phyloP scores from a whole-genome alignment of 2,113 vertebrate genomes.

The Aegithalos caudatus region DNA sequence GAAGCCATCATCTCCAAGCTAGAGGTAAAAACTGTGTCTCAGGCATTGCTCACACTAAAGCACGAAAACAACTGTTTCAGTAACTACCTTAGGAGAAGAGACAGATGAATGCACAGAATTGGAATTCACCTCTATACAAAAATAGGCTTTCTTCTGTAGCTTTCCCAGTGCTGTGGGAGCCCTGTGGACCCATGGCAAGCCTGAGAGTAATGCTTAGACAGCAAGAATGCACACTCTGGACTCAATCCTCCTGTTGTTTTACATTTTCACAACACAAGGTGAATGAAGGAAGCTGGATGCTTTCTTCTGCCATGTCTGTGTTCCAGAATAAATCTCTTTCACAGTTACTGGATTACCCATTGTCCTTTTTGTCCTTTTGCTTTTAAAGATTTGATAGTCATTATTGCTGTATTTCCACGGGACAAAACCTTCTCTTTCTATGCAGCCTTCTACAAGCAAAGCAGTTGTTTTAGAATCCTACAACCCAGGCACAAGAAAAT shows the following conservation, averaged over 20 bases:
- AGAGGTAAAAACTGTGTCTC: not conserved
- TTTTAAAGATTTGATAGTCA: not conserved
- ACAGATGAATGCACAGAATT: not conserved
- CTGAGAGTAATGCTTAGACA: not conserved
- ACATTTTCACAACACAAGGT: not conserved
- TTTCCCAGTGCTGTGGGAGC: not conserved
- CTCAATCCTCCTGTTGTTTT: not conserved
- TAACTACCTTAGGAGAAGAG: not conserved
- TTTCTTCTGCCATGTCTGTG: not conserved
- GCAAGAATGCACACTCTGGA: not conserved
- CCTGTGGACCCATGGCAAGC: not conserved
- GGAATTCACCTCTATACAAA: not conserved
- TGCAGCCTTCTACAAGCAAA: not conserved
- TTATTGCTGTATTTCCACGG: not conserved
- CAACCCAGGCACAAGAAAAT: not conserved
- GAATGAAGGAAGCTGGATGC: not conserved
- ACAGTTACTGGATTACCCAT: not conserved
- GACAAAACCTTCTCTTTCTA: not conserved
- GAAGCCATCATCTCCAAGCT: not conserved
- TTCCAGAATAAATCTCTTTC: conserved; percentile 1
- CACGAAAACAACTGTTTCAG: not conserved
- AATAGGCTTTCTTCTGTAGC: not conserved
- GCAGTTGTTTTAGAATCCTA: not conserved
- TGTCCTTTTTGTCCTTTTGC: not conserved
- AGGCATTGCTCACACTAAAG: not conserved